A percentile compares a stretch with the other conserved stretches of the same genome.
Evolutionary conservation across 1,140 invertebrate genomes (phyloP).

Genomic region (Geopemphigus sp.): DNA sequence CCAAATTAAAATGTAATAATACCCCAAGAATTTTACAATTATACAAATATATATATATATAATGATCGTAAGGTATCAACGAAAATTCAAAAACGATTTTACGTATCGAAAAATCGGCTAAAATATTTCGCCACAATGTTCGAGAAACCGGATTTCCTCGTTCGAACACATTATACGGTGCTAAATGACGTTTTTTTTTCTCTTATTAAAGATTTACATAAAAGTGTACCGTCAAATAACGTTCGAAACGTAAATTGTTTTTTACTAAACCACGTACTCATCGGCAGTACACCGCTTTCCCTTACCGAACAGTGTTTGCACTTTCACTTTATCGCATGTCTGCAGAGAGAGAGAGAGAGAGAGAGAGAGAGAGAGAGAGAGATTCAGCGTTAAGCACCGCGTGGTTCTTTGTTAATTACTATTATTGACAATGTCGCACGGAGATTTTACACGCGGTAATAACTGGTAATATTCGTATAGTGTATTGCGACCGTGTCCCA

Average conservation of each 20-base stretch:
- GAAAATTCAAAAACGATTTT: background rate
- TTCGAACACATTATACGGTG: too few species aligned
- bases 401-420: background rate
- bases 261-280: background rate
- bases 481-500: too few species aligned
- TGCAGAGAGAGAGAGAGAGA: too few species aligned
- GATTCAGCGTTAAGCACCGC: too few species aligned
- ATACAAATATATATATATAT: too few species aligned
- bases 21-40: too few species aligned
- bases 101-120: background rate
- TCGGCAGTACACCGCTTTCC: background rate
- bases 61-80: background rate
- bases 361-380: too few species aligned
- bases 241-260: background rate
- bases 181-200: background rate
- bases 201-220: too few species aligned
- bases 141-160: background rate
- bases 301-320: background rate
- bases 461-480: too few species aligned
- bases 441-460: too few species aligned
- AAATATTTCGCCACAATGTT: background rate
- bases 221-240: background rate
- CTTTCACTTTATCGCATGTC: conserved; percentile 3
- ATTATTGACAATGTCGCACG: background rate
- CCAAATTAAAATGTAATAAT: too few species aligned